Base-by-base conservation (phyloP, 2,113 vertebrate species). In the Pipa parva region DNA sequence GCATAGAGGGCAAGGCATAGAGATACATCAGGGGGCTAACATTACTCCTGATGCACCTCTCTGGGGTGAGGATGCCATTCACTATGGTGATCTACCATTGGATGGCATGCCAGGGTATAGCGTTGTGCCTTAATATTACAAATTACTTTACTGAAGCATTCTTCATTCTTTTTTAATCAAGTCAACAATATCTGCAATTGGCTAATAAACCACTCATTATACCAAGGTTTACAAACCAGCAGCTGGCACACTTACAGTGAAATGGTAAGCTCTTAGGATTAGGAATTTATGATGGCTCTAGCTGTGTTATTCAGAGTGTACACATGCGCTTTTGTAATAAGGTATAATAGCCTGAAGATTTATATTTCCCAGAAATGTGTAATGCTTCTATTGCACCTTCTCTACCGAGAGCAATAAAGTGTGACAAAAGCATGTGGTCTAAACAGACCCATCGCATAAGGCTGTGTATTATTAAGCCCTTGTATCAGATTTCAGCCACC, bases 351-450 rank as follows among this genome's bases (percentile, higher is more conserved):
- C 9, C 21, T 28, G 17, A 42, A 29, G 46, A 69, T 69, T 69
- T 59, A 60, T 59, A 60, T 69, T 39, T 49, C 57, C 28, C 29
- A 37, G 37, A 57, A 60, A 60, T 51, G 22, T 60, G 45, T 28
- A 33, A 52, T 24, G 28, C 21, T 46, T 51, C 33, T 26, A n/a
- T n/a, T 28, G 28, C 2, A n/a, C 8, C 63, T 69, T n/a, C n/a
- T n/a, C 57, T 33, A 17, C 52, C 4, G 57, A 60, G 65, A 69
- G 33, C 56, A 33, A 59, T 69, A 69, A 52, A 26, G 37, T 60
- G 65, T 69, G 65, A 60, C 42, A 52, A 36, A n/a, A 69, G 50
- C 65, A 69, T 60, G 57, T 60, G 65, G 56, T 52, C 65, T 52
- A 51, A 69, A 69, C 59, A 57, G 46, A 60, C 15, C 57, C 65